Base-by-base conservation (phyloP, 2,888 invertebrate genomes). In the Crocallis elinguaria region DNA sequence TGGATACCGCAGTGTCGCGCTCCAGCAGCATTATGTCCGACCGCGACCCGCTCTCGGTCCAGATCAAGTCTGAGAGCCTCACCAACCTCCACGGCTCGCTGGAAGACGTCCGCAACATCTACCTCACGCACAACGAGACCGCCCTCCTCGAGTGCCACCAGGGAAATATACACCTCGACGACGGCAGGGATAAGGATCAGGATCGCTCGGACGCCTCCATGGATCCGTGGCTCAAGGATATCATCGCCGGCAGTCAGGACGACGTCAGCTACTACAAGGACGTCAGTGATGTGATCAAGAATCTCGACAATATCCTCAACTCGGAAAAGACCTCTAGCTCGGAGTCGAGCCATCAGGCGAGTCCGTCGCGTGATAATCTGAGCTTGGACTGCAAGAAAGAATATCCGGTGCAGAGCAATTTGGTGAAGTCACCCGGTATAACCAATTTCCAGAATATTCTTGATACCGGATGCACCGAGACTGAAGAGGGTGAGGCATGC, bases 11-110 rank as follows among this genome's bases (percentile, higher is more conserved):
- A 7, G 86, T 86, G 8, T 89, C 88, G 0, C 67, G 88, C 14
- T 86, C 88, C 23, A 88, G 86, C 63, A 88, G 88, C 61, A 85
- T 88, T 41, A 83, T 86, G 82, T 90, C 90, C 2, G 89, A 90
- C 41, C 83, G 76, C 60, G 89, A 90, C 14, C 83, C 83, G 0
- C 75, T 88, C 29, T 84, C 87, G 0, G 60, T 80, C 21, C 88
- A 86, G 67, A 76, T 82, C 41, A 92, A 88, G 63, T 92, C 93
- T 0, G 93, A 93, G 27, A 93, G 93, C 64, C 79, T 94, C 29
- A 93, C 92, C 29, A 95, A 95, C 71, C 85, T 96, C 0, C 94
- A 95, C 64, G 95, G 95, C 0, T 95, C 95, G 0, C 79, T 95
- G 3, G 94, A 94, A 53, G 93, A 93, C 68, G 88, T 93, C 0